Base-by-base conservation (phyloP, 2,888 invertebrate genomes). In the Torymus tubicola region DNA sequence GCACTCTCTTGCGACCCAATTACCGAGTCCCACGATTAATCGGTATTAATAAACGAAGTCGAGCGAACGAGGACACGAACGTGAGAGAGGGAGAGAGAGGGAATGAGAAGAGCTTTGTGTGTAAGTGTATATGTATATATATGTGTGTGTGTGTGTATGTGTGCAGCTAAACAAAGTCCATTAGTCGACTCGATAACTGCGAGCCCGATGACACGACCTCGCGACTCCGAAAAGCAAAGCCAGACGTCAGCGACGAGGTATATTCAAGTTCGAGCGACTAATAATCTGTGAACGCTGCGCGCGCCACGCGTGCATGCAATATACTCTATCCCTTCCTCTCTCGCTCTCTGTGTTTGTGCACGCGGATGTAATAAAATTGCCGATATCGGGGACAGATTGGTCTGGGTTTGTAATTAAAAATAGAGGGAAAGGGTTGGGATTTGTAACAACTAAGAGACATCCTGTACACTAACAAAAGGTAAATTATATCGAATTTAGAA, bases 171-270 rank as follows among this genome's bases (percentile, higher is more conserved):
- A 72, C 60, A 55, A 55, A 65, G 65, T 58, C 74, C 58, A 65
- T 74, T 74, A 74, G 74, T 53, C 50, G 65, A 65, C 42, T 69
- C 21, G 63, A 75, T 69, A 61, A 69, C 63, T 69, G 52, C 52
- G 74, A 60, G 21, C 57, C 18, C 65, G 79, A 79, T 74, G 73
- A 74, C 53, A 52, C 80, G 70, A 74, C 65, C 53, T 14, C 13
- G 60, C 18, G 12, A 53, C 53, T 14, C 42, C 57, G 31, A 52
- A 21, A 57, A 16, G n/a, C 68, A 24, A 74, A 61, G 14, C 55
- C 55, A 69, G 61, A 68, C 68, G 61, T 55, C 69, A 42, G 42
- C 42, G 4, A 11, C 16, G 14, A 8, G 16, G 16, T 21, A 57
- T 57, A 57, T 57, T 58, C 57, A 58, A 69, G 57, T 69, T 31